Evolutionary conservation across 2,888 invertebrate genomes (phyloP), one percentile per base, ranked within the genome.

Genomic region (Drosophila ustulata): DNA sequence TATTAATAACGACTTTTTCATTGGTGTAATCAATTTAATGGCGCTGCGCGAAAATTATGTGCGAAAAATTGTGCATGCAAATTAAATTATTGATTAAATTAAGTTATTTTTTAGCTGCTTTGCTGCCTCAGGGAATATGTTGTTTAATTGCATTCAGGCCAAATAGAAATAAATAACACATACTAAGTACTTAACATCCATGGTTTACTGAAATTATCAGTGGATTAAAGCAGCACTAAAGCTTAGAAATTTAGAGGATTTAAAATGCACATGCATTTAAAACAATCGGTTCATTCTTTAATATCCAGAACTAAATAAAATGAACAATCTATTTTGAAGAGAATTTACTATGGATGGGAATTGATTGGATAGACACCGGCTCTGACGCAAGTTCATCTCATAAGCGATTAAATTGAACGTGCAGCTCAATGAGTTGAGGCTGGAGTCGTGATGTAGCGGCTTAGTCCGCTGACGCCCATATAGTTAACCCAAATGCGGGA

Each of bases 331-430:
- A 50, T 56, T 39, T 39, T 66, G 34, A 45, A 50, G 25, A 34
- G 56, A 67, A 73, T 45, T 55, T 46, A 50, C 46, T 41, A 32
- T 68, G 25, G 56, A 55, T 62, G 65, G 57, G 63, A 75, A 82
- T 81, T 79, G 69, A 81, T 79, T 75, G 82, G 65, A 68, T 80
- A 83, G 75, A 53, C 28, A 61, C 65, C 61, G 37, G 26, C n/a
- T 56, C 37, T 37, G 56, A 37, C 32, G 66, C 69, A 78, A 68
- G 66, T 66, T 67, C 74, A 86, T 69, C 80, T 71, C 74, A 79
- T 80, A 74, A 64, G 68, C 76, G 69, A 86, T 83, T 83, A 86
- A 73, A 73, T 71, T 74, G 76, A 75, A 80, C 83, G 78, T 82
- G 83, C 80, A 56, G 41, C 46, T 50, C 39, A 25, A 47, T 58